These are phyloP conservation scores for Penaeus vannamei DNA, from an alignment of 1,140 invertebrate species.

Conservation along the genomic window DNA sequence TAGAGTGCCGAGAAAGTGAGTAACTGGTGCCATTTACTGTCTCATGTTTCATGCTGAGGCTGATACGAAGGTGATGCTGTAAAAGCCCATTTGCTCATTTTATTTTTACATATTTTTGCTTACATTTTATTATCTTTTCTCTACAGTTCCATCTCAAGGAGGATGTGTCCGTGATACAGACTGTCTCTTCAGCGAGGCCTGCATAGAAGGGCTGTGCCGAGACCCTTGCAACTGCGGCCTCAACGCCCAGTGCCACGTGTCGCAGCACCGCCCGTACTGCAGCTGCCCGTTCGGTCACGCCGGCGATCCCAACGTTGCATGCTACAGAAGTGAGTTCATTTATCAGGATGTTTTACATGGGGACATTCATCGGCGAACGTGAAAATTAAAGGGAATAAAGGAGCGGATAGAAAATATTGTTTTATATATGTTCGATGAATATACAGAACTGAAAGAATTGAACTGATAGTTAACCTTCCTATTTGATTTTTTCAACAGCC, in stretches of 20 bases:
- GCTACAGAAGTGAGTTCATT: slow-evolving; percentile 65
- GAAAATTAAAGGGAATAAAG: not conserved
- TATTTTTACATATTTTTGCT: not conserved
- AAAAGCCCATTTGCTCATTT: slow-evolving; percentile 41
- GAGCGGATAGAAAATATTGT: too few species aligned
- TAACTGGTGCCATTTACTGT: slow-evolving; percentile 34
- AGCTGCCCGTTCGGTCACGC: slow-evolving; percentile 64
- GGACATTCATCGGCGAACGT: not conserved
- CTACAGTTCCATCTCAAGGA: slow-evolving; percentile 78
- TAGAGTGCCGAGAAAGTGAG: slow-evolving; percentile 82
- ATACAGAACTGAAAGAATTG: not conserved
- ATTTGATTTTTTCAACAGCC: slow-evolving; percentile 51
- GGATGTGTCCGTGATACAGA: slow-evolving; percentile 81
- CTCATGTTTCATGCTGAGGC: too few species aligned
- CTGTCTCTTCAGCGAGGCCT: slow-evolving; percentile 82
- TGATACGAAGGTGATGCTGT: slow-evolving; percentile 43
- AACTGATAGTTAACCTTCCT: not conserved
- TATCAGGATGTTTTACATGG: slow-evolving; percentile 14
- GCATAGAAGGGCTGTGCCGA: slow-evolving; percentile 78
- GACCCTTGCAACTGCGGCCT: slow-evolving; percentile 79
- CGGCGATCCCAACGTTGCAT: slow-evolving; percentile 69
- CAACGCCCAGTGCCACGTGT: slow-evolving; percentile 68
- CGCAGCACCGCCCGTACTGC: slow-evolving; percentile 67
- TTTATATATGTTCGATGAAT: too few species aligned
- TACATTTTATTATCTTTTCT: slow-evolving; percentile 66